A percentile compares a stretch with the other conserved stretches of the same genome.
Conservation (phyloP, 1,140 invertebrate genomes). For the Camponotus vicinus region DNA sequence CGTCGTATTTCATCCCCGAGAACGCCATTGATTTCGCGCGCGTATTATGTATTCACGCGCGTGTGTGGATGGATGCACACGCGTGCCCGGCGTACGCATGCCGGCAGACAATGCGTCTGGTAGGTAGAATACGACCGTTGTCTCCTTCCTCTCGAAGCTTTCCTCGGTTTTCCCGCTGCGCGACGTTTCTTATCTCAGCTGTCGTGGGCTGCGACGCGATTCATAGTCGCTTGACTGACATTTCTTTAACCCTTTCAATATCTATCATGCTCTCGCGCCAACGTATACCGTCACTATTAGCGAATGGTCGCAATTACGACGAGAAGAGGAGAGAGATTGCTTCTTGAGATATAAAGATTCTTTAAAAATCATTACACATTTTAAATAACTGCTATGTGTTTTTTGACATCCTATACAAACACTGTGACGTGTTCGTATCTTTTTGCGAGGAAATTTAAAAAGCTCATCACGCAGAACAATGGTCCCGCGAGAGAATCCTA, state of each 20-base stretch:
- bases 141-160: constrained; percentile 56
- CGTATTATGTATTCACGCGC: constrained; percentile 31
- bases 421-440: constrained; percentile 14
- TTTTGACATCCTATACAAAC: constrained; percentile 36
- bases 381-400: constrained; percentile 6
- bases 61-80: too few relatives aligned
- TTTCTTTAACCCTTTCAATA: constrained; percentile 45
- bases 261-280: background rate
- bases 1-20: constrained; percentile 79
- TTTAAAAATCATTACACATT: background rate
- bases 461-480: constrained; percentile 36
- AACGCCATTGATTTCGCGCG: constrained; percentile 79
- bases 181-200: constrained; percentile 69
- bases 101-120: constrained; percentile 62
- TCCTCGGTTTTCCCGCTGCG: constrained; percentile 48
- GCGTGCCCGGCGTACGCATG: constrained; percentile 26
- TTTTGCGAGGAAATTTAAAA: background rate
- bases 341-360: constrained; percentile 10
- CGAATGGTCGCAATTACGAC: background rate
- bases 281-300: background rate
- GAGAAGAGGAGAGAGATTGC: background rate
- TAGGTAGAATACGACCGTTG: constrained; percentile 53
- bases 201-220: constrained; percentile 54
- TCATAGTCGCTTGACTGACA: constrained; percentile 33
- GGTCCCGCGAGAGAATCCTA: constrained; percentile 33